Base-by-base conservation (phyloP, 2,888 invertebrate genomes). In the Euplagia quadripunctaria region DNA sequence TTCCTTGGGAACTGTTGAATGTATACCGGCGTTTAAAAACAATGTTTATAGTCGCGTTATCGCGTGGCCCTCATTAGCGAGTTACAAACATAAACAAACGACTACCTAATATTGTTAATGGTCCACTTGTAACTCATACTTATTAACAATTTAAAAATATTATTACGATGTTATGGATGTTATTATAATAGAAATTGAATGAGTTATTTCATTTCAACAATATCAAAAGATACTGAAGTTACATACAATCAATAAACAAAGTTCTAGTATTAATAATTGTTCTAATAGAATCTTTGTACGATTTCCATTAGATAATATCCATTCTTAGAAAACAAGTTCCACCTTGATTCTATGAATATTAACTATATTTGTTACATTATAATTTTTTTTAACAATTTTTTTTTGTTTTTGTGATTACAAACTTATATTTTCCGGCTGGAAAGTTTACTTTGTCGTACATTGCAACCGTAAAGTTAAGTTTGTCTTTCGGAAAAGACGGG, bases 21-120 rank as follows among this genome's bases (percentile, higher is more conserved):
- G 76, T 82, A 70, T 63, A 65, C 64, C 77, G 75, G 74, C 75
- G 70, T 68, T 64, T 55, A 78, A 76, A 84, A 81, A 81, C 78
- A 68, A 76, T 90, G 89, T 91, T 91, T 90, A 90, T 83, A 82
- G 85, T 85, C 79, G 76, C 77, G 88, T 90, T 92, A 92, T 92
- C 92, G 90, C 88, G 86, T 88, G 90, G 85, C 85, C 84, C 88
- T 86, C 87, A 87, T 91, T 88, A 86, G 87, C 86, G 85, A 86
- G 85, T 84, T 77, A 83, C 86, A 82, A 86, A 87, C 86, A 86
- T 85, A 88, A 91, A 90, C 89, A 88, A 85, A 83, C 84, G 80
- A 81, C 84, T 86, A 75, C 82, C 81, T 88, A 87, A 89, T 87
- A 84, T 80, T 51, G 80, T 83, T 72, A 69, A 75, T 46, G 66